Conservation (phyloP, 2,888 invertebrate genomes). For the Nephrotoma appendiculata region DNA sequence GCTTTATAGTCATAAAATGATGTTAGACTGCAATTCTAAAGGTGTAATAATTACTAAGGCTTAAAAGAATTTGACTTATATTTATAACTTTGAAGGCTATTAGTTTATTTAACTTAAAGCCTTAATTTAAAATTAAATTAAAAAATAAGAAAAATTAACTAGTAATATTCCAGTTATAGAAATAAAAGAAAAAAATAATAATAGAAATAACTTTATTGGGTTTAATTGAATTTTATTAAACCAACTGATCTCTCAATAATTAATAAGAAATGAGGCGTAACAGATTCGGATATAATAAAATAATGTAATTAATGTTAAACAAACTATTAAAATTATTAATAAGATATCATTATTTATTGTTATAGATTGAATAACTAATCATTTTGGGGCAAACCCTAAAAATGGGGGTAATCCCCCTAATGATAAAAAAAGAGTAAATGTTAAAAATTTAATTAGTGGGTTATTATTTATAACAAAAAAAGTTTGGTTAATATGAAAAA, state of each 20-base stretch:
- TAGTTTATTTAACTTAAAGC: not conserved
- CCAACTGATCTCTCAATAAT: not conserved
- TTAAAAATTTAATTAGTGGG: conserved; percentile 34
- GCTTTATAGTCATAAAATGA: not conserved
- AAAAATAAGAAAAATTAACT: not conserved
- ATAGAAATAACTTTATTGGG: conserved; percentile 27
- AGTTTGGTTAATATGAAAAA: conserved; percentile 38
- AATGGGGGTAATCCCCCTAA: conserved; percentile 44
- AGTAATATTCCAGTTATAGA: not conserved
- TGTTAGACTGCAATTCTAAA: not conserved
- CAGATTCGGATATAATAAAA: not conserved
- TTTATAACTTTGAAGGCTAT: not conserved
- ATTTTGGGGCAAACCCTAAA: conserved; percentile 26
- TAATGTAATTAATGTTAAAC: not conserved
- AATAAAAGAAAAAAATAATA: not conserved
- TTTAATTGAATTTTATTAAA: not conserved
- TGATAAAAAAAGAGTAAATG: conserved; percentile 40
- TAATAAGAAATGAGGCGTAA: not conserved
- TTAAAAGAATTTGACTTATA: not conserved
- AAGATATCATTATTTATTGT: not conserved
- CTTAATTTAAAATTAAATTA: not conserved
- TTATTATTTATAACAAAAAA: conserved; percentile 28
- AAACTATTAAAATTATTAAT: not conserved
- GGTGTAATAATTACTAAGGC: not conserved
- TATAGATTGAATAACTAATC: conserved; percentile 17